phyloP scores from a whole-genome alignment of 2,797 vertebrate genomes.

The Neostethus bicornis region DNA sequence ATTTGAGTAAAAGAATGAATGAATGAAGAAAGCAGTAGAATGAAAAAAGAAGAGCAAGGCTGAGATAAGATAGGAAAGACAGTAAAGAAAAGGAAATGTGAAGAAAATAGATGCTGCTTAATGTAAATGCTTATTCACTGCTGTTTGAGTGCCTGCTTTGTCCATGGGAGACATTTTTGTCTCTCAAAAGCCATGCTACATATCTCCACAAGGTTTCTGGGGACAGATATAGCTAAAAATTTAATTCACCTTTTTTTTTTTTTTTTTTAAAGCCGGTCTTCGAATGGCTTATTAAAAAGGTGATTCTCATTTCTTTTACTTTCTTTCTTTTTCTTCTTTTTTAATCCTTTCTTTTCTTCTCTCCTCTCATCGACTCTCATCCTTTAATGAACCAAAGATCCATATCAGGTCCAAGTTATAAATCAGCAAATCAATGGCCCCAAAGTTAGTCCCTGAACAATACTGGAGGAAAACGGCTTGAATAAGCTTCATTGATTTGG shows the following conservation, averaged over 20 bases:
- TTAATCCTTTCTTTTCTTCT: not conserved
- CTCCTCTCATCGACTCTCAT: conserved; percentile 30
- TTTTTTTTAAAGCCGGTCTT: not conserved
- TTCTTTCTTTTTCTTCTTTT: not conserved
- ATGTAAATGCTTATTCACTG: conserved; percentile 10
- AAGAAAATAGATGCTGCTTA: not conserved
- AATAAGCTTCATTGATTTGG: conserved; percentile 72
- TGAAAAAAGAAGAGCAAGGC: conserved; percentile 2
- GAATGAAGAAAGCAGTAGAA: not conserved
- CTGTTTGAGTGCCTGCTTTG: not conserved
- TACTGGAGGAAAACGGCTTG: conserved; percentile 67
- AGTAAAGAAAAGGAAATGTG: conserved; percentile 6
- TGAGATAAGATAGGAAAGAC: conserved; percentile 1
- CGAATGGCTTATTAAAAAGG: too few relatives aligned
- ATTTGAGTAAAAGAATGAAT: conserved; percentile 25
- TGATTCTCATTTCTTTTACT: too few relatives aligned
- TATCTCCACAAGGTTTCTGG: not conserved
- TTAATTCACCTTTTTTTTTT: not conserved
- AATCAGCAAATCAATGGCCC: conserved; percentile 72
- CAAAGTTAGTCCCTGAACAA: conserved; percentile 72
- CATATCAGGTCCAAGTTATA: conserved; percentile 59
- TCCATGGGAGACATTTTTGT: not conserved
- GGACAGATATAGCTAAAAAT: not conserved
- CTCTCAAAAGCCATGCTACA: not conserved
- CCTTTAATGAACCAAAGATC: conserved; percentile 31